Evolutionary conservation across 2,797 vertebrate species (phyloP), one percentile per base, ranked within the genome.

Genomic region (Muscicapa striata): DNA sequence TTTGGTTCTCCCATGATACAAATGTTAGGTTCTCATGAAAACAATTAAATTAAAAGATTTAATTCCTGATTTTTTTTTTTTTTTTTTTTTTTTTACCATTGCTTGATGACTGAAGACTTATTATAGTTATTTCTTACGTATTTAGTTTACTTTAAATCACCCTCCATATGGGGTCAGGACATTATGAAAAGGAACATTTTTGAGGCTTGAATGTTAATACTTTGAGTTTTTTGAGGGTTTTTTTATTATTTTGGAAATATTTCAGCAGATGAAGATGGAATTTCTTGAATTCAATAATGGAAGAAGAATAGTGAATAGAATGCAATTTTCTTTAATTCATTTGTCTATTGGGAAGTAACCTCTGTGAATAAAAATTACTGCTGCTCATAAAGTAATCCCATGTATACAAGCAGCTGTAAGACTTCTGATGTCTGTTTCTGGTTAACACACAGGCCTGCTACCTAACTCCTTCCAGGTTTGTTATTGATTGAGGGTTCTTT

Each of bases 291-390:
- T 82, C 70, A 72, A 2, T 43, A 52, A 18, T 40, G 49, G 18
- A 91, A 74, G 36, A 88, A 69, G 6, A 57, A 15, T 43, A 21
- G 30, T 54, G 41, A 76, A 75, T 16, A 76, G 51, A 89, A 88
- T 48, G 40, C 8, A 29, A 10, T 87, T 93, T 52, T 77, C 27
- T 62, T 51, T 74, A 87, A 68, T 79, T 83, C 7, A 63, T 87
- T 84, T 83, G n/a, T 85, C 75, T 94, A 1, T 64, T 70, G 74
- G 83, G 83, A 94, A 78, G 83, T 82, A 86, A 88, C 55, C 43
- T 78, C 64, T 75, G 45, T 88, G 75, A 93, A 87, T 87, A 93
- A 87, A 95, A 94, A 61, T 62, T 55, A 74, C 29, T 70, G 54
- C 62, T 89, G 57, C 49, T 76, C 64, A 54, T 73, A 89, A 80